phyloP scores from a whole-genome alignment of 2,888 invertebrate species.

The Anodontia alba region DNA sequence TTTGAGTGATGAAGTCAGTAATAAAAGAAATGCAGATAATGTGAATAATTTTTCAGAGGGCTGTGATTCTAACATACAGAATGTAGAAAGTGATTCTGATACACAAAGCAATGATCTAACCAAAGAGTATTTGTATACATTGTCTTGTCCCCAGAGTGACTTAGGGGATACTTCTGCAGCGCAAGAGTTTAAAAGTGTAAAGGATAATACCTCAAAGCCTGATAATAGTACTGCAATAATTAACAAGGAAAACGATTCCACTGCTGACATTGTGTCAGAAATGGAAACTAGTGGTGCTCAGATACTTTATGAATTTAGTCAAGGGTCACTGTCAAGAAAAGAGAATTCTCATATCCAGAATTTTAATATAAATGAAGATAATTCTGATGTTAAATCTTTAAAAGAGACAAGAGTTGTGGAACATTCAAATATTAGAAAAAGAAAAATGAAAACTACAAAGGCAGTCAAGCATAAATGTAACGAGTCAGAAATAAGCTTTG shows the following conservation, averaged over 20 bases:
- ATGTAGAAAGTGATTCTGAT: neutral
- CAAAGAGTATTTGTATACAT: neutral
- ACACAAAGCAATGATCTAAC: neutral
- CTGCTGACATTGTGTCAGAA: neutral
- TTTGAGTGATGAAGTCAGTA: neutral
- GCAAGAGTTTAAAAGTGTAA: neutral
- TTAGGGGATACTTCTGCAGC: neutral
- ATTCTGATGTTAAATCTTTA: neutral
- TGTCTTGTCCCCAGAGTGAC: neutral
- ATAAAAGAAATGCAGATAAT: neutral
- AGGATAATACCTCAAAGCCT: neutral
- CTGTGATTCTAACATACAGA: too few relatives aligned
- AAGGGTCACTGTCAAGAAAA: neutral
- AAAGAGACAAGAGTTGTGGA: neutral
- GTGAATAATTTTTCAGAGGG: neutral
- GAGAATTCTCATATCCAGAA: neutral
- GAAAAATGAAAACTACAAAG: slow-evolving; percentile 22
- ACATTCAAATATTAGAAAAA: neutral
- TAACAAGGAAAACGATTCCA: too few relatives aligned
- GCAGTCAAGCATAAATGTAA: slow-evolving; percentile 34
- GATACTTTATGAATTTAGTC: slow-evolving; percentile 12
- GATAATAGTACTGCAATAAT: too few relatives aligned
- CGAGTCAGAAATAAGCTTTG: slow-evolving; percentile 56
- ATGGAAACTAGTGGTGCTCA: slow-evolving; percentile 6
- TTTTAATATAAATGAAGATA: neutral